A percentile compares a stretch with the other conserved stretches of the same genome.
Evolutionary conservation across 2,113 vertebrate species (phyloP).

Genomic region (Phaetusa simplex): DNA sequence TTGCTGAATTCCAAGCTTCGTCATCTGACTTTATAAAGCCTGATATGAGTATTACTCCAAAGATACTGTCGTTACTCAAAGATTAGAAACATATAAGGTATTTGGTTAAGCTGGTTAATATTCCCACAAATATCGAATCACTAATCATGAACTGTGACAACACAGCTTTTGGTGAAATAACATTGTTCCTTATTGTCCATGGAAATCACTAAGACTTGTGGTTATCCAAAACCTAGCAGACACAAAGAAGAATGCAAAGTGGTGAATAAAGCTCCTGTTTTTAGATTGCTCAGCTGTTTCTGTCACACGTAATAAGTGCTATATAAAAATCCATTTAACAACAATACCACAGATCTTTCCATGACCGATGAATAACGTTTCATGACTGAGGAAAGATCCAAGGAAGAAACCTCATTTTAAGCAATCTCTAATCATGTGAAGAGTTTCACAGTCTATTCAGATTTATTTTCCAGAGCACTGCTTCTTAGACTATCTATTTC

Average conservation of each 20-base stretch:
- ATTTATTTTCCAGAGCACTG: conserved; percentile 50
- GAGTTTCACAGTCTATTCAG: conserved; percentile 34
- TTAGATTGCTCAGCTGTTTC: neutral
- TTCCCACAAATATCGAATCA: neutral
- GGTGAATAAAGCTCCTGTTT: neutral
- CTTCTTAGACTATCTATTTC: conserved; percentile 62
- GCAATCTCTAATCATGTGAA: conserved; percentile 17
- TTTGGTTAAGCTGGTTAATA: neutral
- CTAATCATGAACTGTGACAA: neutral
- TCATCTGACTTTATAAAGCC: neutral
- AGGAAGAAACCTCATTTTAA: neutral
- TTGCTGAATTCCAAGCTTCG: neutral
- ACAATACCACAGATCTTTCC: neutral
- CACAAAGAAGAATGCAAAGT: neutral
- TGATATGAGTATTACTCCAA: neutral
- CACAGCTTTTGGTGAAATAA: neutral
- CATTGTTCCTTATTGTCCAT: neutral
- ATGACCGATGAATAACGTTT: neutral
- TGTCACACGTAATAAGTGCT: neutral
- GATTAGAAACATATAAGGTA: neutral
- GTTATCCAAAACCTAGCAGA: neutral
- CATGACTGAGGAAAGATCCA: conserved; percentile 4
- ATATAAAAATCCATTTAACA: neutral
- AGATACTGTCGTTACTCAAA: neutral
- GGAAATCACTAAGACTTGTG: neutral